These are phyloP conservation scores for Stenodema calcarata DNA, from an alignment of 2,888 invertebrate genomes.

Conservation along the genomic window DNA sequence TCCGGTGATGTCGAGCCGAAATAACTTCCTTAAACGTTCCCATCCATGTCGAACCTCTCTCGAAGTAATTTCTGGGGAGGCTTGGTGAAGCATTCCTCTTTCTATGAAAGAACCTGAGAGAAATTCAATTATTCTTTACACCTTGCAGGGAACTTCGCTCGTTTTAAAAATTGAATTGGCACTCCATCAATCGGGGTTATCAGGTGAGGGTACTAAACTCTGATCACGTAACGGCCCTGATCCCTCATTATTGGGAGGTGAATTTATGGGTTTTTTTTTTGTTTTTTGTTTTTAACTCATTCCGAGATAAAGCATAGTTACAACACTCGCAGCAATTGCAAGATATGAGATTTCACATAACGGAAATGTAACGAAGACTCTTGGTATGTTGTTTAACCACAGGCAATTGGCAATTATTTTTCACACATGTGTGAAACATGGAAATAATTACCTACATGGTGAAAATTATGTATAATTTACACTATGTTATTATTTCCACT, in stretches of 20 bases:
- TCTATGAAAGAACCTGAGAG: conserved; percentile 14
- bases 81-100: not conserved
- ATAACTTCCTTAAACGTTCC: not conserved
- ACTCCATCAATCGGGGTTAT: conserved; percentile 32
- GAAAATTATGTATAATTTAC: no score
- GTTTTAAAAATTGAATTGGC: conserved; percentile 25
- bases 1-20: not conserved
- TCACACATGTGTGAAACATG: no score
- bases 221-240: not conserved
- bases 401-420: no score
- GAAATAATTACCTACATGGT: no score
- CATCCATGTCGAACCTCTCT: not conserved
- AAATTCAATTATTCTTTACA: conserved; percentile 30
- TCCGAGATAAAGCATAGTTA: no score
- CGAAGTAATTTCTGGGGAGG: not conserved
- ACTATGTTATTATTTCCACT: no score
- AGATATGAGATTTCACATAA: no score
- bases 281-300: not conserved
- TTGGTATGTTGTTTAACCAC: no score
- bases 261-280: not conserved
- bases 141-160: not conserved
- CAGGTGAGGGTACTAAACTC: not conserved
- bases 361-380: no score
- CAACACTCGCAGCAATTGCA: no score
- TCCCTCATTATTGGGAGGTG: not conserved